A percentile compares a stretch with the other conserved stretches of the same genome.
phyloP scores from a whole-genome alignment of 2,888 invertebrate genomes.

The Oasisia sp. region DNA sequence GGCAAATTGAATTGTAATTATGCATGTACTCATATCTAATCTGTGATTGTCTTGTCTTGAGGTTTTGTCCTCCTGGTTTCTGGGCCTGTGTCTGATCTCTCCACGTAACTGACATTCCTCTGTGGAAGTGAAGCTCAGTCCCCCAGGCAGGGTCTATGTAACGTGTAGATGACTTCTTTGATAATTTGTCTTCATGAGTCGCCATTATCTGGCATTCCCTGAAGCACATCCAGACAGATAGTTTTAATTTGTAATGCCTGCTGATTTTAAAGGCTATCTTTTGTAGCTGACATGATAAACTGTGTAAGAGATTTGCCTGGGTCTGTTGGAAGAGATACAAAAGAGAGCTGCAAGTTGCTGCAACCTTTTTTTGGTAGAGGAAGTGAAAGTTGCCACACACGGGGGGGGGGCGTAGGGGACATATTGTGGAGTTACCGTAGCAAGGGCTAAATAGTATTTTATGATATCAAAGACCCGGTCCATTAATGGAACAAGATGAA shows the following conservation, averaged over 20 bases:
- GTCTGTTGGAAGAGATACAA: too few relatives aligned
- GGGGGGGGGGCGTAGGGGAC: too few relatives aligned
- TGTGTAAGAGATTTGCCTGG: background rate
- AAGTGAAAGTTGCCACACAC: too few relatives aligned
- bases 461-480: too few relatives aligned
- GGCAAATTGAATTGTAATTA: background rate
- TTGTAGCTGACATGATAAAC: background rate
- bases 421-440: too few relatives aligned
- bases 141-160: background rate
- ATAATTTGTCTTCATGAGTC: background rate
- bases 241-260: background rate
- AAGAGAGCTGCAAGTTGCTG: too few relatives aligned
- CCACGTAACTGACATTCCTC: background rate
- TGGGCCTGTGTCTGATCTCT: background rate
- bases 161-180: background rate
- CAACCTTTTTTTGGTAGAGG: too few relatives aligned
- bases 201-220: background rate
- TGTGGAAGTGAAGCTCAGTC: background rate
- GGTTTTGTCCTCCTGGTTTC: conserved; percentile 1
- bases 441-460: too few relatives aligned
- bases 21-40: background rate
- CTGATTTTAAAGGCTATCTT: background rate
- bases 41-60: background rate
- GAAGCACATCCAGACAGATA: background rate
- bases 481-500: background rate